A percentile compares a stretch with the other conserved stretches of the same genome.
These are phyloP conservation scores for Frankliniella fusca DNA, from an alignment of 2,888 invertebrate genomes.

Conservation along the genomic window DNA sequence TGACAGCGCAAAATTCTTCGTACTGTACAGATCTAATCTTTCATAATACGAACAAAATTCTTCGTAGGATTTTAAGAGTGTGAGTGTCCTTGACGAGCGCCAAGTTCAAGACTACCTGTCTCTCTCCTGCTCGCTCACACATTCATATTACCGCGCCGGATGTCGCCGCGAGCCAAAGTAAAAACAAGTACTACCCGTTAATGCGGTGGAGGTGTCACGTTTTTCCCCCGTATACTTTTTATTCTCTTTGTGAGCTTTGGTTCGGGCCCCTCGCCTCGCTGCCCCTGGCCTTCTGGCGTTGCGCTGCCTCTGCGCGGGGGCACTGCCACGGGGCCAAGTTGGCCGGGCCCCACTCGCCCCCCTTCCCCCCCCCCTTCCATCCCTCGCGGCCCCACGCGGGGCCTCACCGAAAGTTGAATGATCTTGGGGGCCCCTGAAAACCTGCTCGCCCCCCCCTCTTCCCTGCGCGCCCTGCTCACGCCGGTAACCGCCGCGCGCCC, in stretches of 20 bases:
- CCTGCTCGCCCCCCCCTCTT: background rate
- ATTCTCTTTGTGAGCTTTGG: no score
- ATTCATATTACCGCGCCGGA: no score
- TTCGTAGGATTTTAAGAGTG: background rate
- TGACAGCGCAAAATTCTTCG: no score
- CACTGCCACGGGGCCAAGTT: slow-evolving; percentile 12
- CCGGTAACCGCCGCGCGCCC: background rate
- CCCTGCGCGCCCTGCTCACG: background rate
- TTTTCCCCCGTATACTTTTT: no score
- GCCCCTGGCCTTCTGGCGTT: background rate
- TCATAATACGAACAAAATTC: no score
- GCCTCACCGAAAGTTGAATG: slow-evolving; percentile 15
- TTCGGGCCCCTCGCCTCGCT: background rate
- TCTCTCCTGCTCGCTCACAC: background rate
- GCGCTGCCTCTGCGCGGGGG: background rate
- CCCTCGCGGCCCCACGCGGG: slow-evolving; percentile 1
- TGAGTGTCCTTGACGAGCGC: no score
- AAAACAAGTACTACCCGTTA: no score
- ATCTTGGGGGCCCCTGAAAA: background rate
- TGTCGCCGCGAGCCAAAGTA: no score
- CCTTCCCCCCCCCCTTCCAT: background rate
- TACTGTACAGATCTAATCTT: no score
- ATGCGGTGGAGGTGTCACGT: no score
- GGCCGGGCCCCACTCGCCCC: background rate
- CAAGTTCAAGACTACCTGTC: background rate